phyloP scores from a whole-genome alignment of 2,888 invertebrate species.

The Sminthurinus aureus region DNA sequence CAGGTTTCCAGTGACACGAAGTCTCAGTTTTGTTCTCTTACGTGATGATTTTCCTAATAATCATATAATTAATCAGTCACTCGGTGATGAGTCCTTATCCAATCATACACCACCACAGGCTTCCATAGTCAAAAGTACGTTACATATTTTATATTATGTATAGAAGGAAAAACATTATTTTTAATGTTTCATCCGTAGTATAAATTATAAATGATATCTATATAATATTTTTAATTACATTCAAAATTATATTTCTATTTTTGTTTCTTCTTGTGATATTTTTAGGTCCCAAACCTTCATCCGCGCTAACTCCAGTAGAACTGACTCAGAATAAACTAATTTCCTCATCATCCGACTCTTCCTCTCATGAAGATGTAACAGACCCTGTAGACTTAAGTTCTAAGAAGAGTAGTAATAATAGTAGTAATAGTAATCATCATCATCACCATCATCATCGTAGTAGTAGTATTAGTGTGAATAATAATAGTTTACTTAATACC shows the following conservation, averaged over 20 bases:
- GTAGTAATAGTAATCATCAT: background rate
- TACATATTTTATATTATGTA: background rate
- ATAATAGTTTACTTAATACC: too few relatives aligned
- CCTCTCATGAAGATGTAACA: constrained; percentile 39
- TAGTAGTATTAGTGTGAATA: too few relatives aligned
- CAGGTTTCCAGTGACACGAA: constrained; percentile 87
- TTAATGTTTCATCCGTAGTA: too few relatives aligned
- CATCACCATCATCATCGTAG: background rate
- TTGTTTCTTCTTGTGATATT: background rate
- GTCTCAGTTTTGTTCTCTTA: constrained; percentile 67
- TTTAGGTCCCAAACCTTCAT: constrained; percentile 38
- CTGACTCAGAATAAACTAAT: constrained; percentile 41
- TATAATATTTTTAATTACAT: background rate
- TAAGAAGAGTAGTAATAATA: constrained; percentile 30
- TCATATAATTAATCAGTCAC: constrained; percentile 45
- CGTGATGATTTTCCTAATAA: constrained; percentile 58
- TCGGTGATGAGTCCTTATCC: constrained; percentile 36
- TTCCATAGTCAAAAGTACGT: constrained; percentile 62
- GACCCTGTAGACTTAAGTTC: constrained; percentile 49
- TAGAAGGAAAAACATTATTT: too few relatives aligned
- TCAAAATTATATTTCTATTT: background rate
- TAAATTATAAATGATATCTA: background rate
- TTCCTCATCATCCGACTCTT: constrained; percentile 39
- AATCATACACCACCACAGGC: constrained; percentile 62
- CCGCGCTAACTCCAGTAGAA: constrained; percentile 37